These are phyloP conservation scores for Agonopterix alstromeriana DNA, from an alignment of 2,888 invertebrate species.

Conservation along the genomic window DNA sequence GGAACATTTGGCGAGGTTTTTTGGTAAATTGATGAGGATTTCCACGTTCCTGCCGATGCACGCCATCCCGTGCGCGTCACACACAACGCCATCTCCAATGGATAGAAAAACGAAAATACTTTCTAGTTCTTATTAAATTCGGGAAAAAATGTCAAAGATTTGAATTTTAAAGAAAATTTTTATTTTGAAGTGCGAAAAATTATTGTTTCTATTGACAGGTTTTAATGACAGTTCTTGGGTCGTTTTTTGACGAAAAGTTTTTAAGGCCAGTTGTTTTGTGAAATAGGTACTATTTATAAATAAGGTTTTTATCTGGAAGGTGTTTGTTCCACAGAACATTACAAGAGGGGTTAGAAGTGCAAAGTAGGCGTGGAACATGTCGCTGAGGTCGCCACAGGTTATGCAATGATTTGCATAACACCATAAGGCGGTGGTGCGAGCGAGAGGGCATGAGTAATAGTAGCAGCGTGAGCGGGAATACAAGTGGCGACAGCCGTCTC, in stretches of 20 bases:
- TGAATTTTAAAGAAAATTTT: not conserved
- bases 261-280: not conserved
- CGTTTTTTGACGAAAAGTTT: not conserved
- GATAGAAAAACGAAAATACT: not conserved
- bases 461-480: too few relatives aligned
- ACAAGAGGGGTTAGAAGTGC: too few relatives aligned
- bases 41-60: conserved; percentile 72
- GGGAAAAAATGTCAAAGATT: not conserved
- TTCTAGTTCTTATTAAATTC: not conserved
- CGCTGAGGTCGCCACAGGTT: too few relatives aligned
- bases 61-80: conserved; percentile 71
- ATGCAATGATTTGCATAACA: too few relatives aligned
- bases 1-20: conserved; percentile 67
- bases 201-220: not conserved
- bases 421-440: too few relatives aligned
- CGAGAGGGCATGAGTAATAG: too few relatives aligned
- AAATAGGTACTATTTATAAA: not conserved
- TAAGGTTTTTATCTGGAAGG: too few relatives aligned
- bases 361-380: too few relatives aligned
- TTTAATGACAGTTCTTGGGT: not conserved
- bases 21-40: conserved; percentile 67
- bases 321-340: too few relatives aligned
- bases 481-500: too few relatives aligned
- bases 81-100: conserved; percentile 61
- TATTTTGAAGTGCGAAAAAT: not conserved